Evolutionary conservation across 64 coral and sea anemone genomes (phyloP).

Genomic region (Montipora sp.): DNA sequence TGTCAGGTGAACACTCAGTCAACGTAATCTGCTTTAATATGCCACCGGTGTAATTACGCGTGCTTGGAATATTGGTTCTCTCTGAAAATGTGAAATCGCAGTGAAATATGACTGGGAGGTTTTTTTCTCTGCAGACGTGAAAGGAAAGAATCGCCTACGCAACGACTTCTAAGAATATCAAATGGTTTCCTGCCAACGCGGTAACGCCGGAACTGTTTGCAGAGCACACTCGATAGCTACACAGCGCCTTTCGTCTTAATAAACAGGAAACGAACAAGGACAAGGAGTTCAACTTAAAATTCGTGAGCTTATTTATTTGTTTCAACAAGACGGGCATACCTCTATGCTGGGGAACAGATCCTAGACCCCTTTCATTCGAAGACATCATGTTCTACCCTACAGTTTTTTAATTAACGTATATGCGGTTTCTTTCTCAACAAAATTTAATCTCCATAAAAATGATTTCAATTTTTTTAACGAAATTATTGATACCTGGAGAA

Average conservation of each 20-base stretch:
- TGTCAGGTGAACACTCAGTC: neutral
- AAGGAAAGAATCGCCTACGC: neutral
- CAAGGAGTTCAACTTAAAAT: neutral
- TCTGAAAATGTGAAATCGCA: slow-evolving; percentile 12
- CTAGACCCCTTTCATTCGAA: no score
- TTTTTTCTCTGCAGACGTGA: neutral
- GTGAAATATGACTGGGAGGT: neutral
- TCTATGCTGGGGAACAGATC: neutral
- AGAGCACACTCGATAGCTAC: neutral
- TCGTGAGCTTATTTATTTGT: neutral
- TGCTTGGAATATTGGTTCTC: neutral
- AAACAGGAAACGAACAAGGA: slow-evolving; percentile 14
- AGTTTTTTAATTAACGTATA: neutral
- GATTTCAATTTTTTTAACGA: neutral
- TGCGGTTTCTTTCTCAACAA: neutral
- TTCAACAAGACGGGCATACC: neutral
- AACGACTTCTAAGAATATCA: neutral
- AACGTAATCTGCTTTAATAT: slow-evolving; percentile 14
- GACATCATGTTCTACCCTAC: neutral
- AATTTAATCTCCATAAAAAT: neutral
- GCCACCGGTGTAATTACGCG: neutral
- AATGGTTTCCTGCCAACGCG: neutral
- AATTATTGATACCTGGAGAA: no score
- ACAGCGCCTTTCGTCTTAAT: neutral
- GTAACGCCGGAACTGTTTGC: slow-evolving; percentile 11